Conservation (phyloP, 2,888 invertebrate species). For the Oxystoma pomonae region DNA sequence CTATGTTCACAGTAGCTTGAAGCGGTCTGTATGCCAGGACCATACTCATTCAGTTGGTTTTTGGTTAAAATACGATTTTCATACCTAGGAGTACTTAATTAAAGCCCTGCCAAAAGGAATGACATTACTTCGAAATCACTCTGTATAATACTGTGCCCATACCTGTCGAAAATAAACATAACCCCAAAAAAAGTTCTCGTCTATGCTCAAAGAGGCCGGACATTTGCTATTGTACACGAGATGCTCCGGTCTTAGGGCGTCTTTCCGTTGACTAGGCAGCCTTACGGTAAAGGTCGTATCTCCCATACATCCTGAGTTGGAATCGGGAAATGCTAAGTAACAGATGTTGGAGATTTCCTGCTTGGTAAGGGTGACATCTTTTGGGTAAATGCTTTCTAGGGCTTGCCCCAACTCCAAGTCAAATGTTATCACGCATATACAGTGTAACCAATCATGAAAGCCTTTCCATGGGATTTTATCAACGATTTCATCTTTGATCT, state of each 20-base stretch:
- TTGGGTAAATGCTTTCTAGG: constrained; percentile 88
- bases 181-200: constrained; percentile 88
- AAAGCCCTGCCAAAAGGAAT: too few species aligned
- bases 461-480: constrained; percentile 57
- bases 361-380: constrained; percentile 71
- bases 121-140: too few species aligned
- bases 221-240: constrained; percentile 72
- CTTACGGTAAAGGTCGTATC: constrained; percentile 97
- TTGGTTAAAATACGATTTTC: too few species aligned
- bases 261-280: constrained; percentile 63
- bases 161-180: constrained; percentile 98
- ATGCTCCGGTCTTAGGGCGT: constrained; percentile 54
- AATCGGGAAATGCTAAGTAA: constrained; percentile 98
- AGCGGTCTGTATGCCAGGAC: too few species aligned
- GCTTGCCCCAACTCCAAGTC: constrained; percentile 98
- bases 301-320: constrained; percentile 98
- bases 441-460: constrained; percentile 93
- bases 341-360: constrained; percentile 92
- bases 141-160: too few species aligned
- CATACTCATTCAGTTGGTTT: too few species aligned
- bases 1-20: too few species aligned
- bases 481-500: constrained; percentile 25
- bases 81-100: too few species aligned
- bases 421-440: constrained; percentile 97
- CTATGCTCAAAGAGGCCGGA: constrained; percentile 72